Percentiles rank a stretch among this genome's conserved stretches.
phyloP scores from a whole-genome alignment of 1,140 invertebrate genomes.

The Melipona quadrifasciata region DNA sequence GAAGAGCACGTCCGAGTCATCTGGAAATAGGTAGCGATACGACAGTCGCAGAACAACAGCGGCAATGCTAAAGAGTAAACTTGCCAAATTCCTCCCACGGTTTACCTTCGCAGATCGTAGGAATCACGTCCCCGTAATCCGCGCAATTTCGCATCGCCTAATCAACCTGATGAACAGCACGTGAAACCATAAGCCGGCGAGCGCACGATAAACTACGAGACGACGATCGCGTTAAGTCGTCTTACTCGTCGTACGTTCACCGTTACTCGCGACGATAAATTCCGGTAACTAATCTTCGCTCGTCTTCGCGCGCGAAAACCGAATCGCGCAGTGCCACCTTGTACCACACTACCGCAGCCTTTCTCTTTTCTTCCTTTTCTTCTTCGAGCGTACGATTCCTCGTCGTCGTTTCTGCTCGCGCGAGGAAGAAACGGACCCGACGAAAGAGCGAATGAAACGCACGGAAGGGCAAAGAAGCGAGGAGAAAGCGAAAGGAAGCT shows the following conservation, averaged over 20 bases:
- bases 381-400: slow-evolving; percentile 63
- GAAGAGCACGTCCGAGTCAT: no score
- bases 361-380: background rate
- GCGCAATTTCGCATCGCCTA: background rate
- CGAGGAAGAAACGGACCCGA: background rate
- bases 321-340: background rate
- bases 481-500: slow-evolving; percentile 13
- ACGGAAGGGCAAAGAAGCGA: background rate
- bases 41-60: no score
- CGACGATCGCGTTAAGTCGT: background rate
- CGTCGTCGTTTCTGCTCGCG: slow-evolving; percentile 12
- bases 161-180: background rate
- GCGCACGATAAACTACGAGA: background rate
- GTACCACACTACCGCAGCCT: background rate
- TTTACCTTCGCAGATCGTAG: background rate
- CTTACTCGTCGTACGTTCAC: background rate
- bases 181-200: background rate
- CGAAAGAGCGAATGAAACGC: background rate
- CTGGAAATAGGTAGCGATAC: no score
- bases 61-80: no score
- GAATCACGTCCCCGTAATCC: background rate
- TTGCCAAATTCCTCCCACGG: background rate
- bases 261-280: background rate
- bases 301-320: background rate
- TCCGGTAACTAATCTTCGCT: background rate